Conservation (phyloP, 2,113 vertebrate genomes). For the Mormoops blainvillei region DNA sequence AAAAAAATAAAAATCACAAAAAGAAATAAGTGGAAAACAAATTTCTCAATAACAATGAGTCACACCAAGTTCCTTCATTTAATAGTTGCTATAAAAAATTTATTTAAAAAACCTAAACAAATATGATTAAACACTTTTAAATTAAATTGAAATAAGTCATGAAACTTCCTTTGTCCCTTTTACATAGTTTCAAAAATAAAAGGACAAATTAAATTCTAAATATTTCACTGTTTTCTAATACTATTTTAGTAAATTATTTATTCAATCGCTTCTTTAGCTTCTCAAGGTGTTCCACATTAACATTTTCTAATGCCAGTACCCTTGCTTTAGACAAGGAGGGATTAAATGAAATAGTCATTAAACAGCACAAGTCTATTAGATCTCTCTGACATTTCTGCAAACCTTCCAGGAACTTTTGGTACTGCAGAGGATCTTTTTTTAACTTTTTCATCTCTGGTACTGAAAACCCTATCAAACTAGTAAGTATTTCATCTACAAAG, state of each 20-base stretch:
- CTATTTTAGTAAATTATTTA: slow-evolving; percentile 53
- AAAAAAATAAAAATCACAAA: no score
- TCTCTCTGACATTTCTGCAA: slow-evolving; percentile 89
- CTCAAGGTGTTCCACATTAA: slow-evolving; percentile 78
- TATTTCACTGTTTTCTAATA: slow-evolving; percentile 30
- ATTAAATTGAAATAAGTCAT: background rate
- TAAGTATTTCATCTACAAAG: slow-evolving; percentile 88
- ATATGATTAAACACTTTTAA: slow-evolving; percentile 30
- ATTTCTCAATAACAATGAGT: background rate
- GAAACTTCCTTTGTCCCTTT: slow-evolving; percentile 10
- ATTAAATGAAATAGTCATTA: slow-evolving; percentile 89
- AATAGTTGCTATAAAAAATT: background rate
- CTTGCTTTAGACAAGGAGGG: slow-evolving; percentile 78
- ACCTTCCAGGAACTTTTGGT: slow-evolving; percentile 81
- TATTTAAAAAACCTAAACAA: background rate
- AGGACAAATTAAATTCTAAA: slow-evolving; percentile 37
- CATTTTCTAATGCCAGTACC: slow-evolving; percentile 82
- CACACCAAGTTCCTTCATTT: background rate
- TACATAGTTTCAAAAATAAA: slow-evolving; percentile 17
- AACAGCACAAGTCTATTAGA: slow-evolving; percentile 94
- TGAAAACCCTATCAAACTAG: slow-evolving; percentile 91
- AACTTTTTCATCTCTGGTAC: slow-evolving; percentile 85
- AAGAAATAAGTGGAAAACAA: slow-evolving; percentile 15
- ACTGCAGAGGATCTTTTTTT: slow-evolving; percentile 85
- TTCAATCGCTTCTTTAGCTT: slow-evolving; percentile 83